phyloP scores from a whole-genome alignment of 2,113 vertebrate genomes.

The Chrysochloris asiatica region DNA sequence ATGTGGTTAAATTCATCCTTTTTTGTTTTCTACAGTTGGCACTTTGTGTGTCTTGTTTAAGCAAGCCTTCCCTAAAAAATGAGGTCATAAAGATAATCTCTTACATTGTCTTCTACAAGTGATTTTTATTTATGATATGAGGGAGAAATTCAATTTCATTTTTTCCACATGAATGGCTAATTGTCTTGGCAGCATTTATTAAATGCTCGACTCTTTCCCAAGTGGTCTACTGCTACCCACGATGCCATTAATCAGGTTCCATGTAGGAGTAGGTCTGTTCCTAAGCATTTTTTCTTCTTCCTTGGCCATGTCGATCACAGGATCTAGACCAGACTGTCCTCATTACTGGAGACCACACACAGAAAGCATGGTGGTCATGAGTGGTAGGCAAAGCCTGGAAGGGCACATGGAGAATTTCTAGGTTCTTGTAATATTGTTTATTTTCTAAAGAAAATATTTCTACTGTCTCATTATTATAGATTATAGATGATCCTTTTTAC shows the following conservation, averaged over 20 bases:
- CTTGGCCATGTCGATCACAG: neutral
- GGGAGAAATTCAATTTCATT: slow-evolving; percentile 73
- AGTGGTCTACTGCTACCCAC: neutral
- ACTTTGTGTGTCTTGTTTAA: neutral
- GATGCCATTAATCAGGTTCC: neutral
- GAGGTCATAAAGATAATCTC: neutral
- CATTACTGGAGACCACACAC: neutral
- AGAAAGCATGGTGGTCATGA: neutral
- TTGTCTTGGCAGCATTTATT: slow-evolving; percentile 48
- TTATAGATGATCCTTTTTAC: accelerated
- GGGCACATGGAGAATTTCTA: accelerated
- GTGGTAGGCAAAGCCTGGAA: neutral
- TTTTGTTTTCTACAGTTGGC: accelerated
- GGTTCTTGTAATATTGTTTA: accelerated
- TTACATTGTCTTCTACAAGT: slow-evolving; percentile 28
- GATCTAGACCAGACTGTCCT: neutral
- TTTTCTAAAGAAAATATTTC: neutral
- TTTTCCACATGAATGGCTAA: slow-evolving; percentile 69
- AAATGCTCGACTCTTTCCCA: neutral
- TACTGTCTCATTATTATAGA: neutral
- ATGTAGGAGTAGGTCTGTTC: no score
- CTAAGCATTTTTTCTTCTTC: neutral
- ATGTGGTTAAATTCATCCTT: neutral
- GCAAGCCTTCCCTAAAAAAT: neutral
- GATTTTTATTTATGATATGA: slow-evolving; percentile 69